Evolutionary conservation across 2,888 invertebrate genomes (phyloP), one percentile per base, ranked within the genome.

Genomic region (Caenorhabditis afra): DNA sequence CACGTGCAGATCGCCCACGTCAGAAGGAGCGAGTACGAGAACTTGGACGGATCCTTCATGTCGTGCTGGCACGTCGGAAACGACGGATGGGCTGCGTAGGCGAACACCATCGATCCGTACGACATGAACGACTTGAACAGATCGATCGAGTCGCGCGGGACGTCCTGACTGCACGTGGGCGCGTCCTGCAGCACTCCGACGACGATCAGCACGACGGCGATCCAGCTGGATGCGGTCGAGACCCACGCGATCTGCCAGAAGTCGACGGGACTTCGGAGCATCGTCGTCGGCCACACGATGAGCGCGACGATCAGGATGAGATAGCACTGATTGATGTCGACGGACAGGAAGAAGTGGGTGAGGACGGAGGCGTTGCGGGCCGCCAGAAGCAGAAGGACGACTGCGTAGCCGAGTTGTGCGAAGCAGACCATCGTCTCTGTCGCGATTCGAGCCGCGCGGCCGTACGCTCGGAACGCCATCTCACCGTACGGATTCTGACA

Each of bases 1-100:
- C 74, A 35, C 4, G 79, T 58, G 44, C 66, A 45, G n/a, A 78
- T 73, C 52, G 62, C 18, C 64, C 82, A 79, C 14, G 81, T 73
- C n/a, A 86, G 47, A n/a, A 81, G 59, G 16, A 84, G 35, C 3
- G 85, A 76, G 29, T 78, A 61, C n/a, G 66, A 71, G 59, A 86
- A 86, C 16, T 83, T 64, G n/a, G 73, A 66, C 1, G 86, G 84
- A 22, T 77, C 73, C 20, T 66, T 76, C 86, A 86, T 84, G 49
- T 86, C 86, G 62, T 85, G 85, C 37, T 86, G 86, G 52, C 83
- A 82, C n/a, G 86, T 86, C n/a, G 86, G 86, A 52, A 85, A 74
- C 12, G 74, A 74, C 12, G 79, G 49, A 52, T 82, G 82, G 12
- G 79, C 82, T 20, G 76, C 79, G 22, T 73, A 82, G 0, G 82